Percentiles rank a stretch among this genome's conserved stretches.
Conservation (phyloP, 2,113 vertebrate genomes). For the Hylia prasina region DNA sequence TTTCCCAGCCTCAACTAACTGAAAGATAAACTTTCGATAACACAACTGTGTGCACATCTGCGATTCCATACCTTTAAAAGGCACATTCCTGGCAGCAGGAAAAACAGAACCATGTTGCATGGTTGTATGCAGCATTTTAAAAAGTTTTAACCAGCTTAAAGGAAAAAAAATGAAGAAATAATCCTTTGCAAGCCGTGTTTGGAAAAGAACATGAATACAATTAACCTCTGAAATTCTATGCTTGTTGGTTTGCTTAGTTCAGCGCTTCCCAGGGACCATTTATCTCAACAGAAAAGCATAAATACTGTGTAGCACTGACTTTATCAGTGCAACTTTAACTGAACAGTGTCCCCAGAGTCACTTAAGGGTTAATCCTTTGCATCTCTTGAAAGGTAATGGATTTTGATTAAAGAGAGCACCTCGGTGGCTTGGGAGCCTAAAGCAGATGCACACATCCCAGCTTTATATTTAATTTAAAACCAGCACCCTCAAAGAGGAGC, state of each 20-base stretch:
- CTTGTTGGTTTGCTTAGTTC: constrained; percentile 9
- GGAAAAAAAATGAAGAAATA: neutral
- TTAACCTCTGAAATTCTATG: constrained; percentile 54
- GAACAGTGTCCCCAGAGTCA: neutral
- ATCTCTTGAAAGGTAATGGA: constrained; percentile 4
- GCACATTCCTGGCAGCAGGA: neutral
- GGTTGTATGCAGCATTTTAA: neutral
- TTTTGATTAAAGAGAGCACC: constrained; percentile 28
- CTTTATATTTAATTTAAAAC: constrained; percentile 39
- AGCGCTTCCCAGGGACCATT: neutral
- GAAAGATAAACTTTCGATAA: neutral
- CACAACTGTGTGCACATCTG: neutral
- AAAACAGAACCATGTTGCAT: neutral
- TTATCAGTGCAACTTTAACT: neutral
- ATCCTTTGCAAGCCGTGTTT: constrained; percentile 29
- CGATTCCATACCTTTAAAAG: neutral
- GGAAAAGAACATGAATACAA: constrained; percentile 25
- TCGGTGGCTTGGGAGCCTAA: neutral
- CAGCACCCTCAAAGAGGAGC: constrained; percentile 11
- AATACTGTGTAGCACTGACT: neutral
- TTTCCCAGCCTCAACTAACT: neutral
- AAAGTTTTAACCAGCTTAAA: neutral
- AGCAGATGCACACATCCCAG: neutral
- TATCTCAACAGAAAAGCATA: neutral
- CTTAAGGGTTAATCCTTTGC: constrained; percentile 46